phyloP scores from a whole-genome alignment of 2,797 vertebrate species.

The Saxicola maurus region DNA sequence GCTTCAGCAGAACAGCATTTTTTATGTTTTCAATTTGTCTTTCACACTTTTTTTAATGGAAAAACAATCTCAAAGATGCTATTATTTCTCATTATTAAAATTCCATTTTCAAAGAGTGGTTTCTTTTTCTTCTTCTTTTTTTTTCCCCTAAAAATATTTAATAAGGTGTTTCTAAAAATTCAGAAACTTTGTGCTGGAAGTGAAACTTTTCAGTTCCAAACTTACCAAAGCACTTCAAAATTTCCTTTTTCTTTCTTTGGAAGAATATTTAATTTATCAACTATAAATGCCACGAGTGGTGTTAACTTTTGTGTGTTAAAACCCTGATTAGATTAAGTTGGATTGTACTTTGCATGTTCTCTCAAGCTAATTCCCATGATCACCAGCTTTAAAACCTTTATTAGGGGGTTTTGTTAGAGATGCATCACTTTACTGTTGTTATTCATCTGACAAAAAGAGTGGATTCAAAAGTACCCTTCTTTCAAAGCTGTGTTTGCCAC shows the following conservation, averaged over 20 bases:
- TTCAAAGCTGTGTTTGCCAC: constrained; percentile 34
- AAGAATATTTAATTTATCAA: not conserved
- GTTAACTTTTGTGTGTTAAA: not conserved
- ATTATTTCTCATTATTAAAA: not conserved
- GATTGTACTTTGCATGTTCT: not conserved
- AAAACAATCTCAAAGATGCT: not conserved
- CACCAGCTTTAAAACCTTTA: constrained; percentile 20
- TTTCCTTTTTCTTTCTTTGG: not conserved
- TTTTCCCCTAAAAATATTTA: not conserved
- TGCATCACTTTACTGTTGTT: constrained; percentile 16
- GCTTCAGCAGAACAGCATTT: not conserved
- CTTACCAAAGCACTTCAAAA: not conserved
- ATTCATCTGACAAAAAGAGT: constrained; percentile 16
- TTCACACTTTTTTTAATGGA: not conserved
- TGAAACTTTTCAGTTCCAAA: not conserved
- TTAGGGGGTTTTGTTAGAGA: constrained; percentile 18
- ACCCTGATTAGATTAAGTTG: constrained; percentile 38
- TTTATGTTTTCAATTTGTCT: not conserved
- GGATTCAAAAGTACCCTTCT: constrained; percentile 36
- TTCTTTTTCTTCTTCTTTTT: not conserved
- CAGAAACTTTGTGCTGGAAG: not conserved
- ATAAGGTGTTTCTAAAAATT: not conserved
- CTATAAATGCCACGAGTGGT: not conserved
- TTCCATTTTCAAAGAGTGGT: not conserved
- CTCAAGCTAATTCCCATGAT: constrained; percentile 24